These are phyloP conservation scores for Ceratoteleas bidentatus DNA, from an alignment of 1,140 invertebrate species.

Conservation along the genomic window DNA sequence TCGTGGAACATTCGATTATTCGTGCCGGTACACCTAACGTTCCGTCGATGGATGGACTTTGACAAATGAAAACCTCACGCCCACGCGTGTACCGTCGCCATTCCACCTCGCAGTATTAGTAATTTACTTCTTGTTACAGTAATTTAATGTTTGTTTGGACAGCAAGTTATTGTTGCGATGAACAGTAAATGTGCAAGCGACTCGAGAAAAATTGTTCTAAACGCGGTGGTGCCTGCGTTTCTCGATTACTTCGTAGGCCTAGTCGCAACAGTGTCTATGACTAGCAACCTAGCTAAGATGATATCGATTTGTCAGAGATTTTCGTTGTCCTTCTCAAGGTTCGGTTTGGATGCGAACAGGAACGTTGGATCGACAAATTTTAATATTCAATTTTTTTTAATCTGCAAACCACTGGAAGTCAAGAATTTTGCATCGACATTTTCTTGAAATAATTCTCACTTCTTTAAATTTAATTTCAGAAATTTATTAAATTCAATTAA, in stretches of 20 bases:
- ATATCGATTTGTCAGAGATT: slow-evolving; percentile 50
- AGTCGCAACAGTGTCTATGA: slow-evolving; percentile 42
- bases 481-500: no score
- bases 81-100: slow-evolving; percentile 20
- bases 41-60: slow-evolving; percentile 50
- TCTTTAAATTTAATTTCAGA: no score
- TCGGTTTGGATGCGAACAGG: slow-evolving; percentile 14
- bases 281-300: slow-evolving; percentile 52
- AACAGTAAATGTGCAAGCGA: slow-evolving; percentile 57
- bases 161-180: slow-evolving; percentile 55
- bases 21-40: slow-evolving; percentile 24
- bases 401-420: no score
- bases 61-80: slow-evolving; percentile 46
- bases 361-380: slow-evolving; percentile 5
- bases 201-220: slow-evolving; percentile 42
- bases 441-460: no score
- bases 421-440: no score
- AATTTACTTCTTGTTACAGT: slow-evolving; percentile 24
- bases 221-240: slow-evolving; percentile 20
- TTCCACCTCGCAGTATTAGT: slow-evolving; percentile 23
- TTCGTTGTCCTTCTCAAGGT: slow-evolving; percentile 52
- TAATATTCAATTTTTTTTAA: neutral
- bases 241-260: slow-evolving; percentile 45
- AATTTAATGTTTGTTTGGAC: slow-evolving; percentile 51
- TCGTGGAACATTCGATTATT: slow-evolving; percentile 47